Evolutionary conservation across 2,797 vertebrate genomes (phyloP).

Genomic region (Chloroceryle inda): DNA sequence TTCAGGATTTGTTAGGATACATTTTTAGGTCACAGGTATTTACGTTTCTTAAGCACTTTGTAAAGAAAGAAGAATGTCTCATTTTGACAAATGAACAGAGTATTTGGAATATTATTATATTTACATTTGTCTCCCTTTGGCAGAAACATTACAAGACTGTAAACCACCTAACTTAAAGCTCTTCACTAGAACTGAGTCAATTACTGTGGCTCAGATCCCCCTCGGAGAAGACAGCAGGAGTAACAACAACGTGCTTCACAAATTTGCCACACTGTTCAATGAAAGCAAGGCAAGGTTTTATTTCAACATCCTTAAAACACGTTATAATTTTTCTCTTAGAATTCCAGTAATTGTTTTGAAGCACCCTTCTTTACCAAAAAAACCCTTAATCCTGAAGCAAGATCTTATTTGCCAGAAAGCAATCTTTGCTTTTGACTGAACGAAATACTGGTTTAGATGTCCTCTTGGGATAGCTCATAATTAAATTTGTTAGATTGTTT

Average conservation of each 20-base stretch:
- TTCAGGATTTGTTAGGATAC: background rate
- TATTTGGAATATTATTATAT: background rate
- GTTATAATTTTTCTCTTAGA: background rate
- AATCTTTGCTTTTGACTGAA: background rate
- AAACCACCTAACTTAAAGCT: background rate
- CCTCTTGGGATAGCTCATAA: background rate
- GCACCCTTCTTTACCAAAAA: background rate
- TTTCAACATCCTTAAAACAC: background rate
- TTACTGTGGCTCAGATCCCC: background rate
- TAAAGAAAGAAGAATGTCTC: background rate
- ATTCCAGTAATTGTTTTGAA: background rate
- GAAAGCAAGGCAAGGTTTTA: background rate
- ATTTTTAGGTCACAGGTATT: background rate
- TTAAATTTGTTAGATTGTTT: background rate
- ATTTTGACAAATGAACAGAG: background rate
- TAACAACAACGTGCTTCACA: background rate
- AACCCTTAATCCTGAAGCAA: background rate
- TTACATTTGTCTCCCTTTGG: background rate
- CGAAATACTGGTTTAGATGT: background rate
- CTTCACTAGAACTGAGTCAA: background rate
- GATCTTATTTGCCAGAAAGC: background rate
- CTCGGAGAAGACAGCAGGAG: background rate
- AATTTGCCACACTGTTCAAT: background rate
- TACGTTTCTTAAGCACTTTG: background rate
- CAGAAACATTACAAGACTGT: background rate